phyloP scores from a whole-genome alignment of 1,140 invertebrate species.

The Episyrphus balteatus region DNA sequence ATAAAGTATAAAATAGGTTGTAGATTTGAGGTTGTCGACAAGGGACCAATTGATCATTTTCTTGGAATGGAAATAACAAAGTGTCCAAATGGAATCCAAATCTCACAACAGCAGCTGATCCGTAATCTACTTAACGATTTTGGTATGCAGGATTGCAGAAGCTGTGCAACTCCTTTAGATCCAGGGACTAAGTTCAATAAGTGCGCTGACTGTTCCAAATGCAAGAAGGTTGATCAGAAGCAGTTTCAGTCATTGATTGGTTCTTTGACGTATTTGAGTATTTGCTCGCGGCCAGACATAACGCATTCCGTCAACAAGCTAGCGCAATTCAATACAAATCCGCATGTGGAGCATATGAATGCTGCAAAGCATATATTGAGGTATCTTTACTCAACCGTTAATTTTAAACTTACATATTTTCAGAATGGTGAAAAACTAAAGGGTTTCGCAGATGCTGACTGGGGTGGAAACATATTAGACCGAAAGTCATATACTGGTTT shows the following conservation, averaged over 20 bases:
- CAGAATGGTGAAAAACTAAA: background rate
- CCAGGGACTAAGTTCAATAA: constrained; percentile 3
- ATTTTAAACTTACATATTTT: background rate
- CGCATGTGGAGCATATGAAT: constrained; percentile 5
- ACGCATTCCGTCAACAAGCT: constrained; percentile 1
- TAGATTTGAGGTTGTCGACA: constrained; percentile 21
- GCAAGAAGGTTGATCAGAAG: constrained; percentile 1
- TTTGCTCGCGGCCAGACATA: constrained; percentile 5
- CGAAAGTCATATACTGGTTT: constrained; percentile 29
- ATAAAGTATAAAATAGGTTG: constrained; percentile 14
- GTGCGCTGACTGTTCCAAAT: background rate
- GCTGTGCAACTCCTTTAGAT: constrained; percentile 2
- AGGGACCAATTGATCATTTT: constrained; percentile 14
- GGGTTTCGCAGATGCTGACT: constrained; percentile 14
- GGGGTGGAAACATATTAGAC: constrained; percentile 21
- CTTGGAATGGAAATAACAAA: constrained; percentile 24
- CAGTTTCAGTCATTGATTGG: constrained; percentile 5
- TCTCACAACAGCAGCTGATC: constrained; percentile 7
- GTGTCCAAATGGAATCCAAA: constrained; percentile 2
- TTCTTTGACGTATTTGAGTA: constrained; percentile 4
- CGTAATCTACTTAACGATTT: constrained; percentile 6
- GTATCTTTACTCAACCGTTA: constrained; percentile 1
- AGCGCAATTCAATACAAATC: constrained; percentile 4
- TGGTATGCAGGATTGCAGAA: constrained; percentile 4
- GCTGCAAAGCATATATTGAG: constrained; percentile 7